Evolutionary conservation across 2,113 vertebrate genomes (phyloP).

Genomic region (Trichechus manatus): DNA sequence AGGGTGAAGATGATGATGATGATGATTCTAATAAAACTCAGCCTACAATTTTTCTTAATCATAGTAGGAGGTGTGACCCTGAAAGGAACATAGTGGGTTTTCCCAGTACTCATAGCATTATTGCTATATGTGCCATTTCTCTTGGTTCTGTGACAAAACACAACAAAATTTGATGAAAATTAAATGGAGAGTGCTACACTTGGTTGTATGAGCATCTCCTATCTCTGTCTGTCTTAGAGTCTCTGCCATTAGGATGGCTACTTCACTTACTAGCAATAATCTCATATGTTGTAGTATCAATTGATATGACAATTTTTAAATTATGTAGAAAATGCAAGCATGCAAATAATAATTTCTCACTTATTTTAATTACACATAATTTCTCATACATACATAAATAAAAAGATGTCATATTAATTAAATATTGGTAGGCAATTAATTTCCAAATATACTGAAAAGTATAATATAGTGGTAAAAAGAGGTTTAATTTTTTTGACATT

Average conservation of each 20-base stretch:
- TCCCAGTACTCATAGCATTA: constrained; percentile 73
- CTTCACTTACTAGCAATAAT: constrained; percentile 48
- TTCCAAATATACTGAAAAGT: constrained; percentile 32
- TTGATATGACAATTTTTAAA: constrained; percentile 71
- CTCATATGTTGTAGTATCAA: constrained; percentile 59
- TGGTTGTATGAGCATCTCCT: constrained; percentile 43
- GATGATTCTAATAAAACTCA: constrained; percentile 76
- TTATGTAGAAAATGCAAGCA: constrained; percentile 52
- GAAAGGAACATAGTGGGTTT: constrained; percentile 78
- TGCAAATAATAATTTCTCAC: constrained; percentile 65
- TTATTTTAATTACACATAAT: constrained; percentile 63
- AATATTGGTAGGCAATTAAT: constrained; percentile 58
- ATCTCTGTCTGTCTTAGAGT: constrained; percentile 29
- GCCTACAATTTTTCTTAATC: constrained; percentile 76
- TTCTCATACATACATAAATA: constrained; percentile 48
- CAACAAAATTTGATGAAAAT: constrained; percentile 72
- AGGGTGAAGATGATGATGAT: constrained; percentile 47
- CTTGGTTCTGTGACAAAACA: constrained; percentile 80
- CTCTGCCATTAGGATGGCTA: constrained; percentile 61
- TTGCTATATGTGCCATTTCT: constrained; percentile 73
- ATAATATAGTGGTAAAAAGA: constrained; percentile 64
- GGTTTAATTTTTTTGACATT: rapidly evolving
- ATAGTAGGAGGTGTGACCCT: constrained; percentile 74
- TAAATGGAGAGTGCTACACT: constrained; percentile 61
- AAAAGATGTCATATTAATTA: constrained; percentile 43